Conservation (phyloP, 1,140 invertebrate species). For the Bursaphelenchus mucronatus region DNA sequence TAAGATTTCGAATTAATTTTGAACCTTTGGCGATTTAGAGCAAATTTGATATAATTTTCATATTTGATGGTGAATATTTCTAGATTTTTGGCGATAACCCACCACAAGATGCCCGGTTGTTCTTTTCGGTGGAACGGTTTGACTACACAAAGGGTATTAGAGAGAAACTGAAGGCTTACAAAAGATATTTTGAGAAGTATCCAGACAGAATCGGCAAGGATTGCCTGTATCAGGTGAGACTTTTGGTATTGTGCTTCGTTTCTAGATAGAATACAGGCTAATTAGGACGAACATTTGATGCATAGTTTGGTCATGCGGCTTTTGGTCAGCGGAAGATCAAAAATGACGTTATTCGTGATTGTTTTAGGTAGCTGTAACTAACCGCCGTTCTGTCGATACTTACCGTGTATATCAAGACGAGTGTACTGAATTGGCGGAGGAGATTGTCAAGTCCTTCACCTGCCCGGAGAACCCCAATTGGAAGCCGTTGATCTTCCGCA, state of each 20-base stretch:
- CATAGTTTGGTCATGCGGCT: too few species aligned
- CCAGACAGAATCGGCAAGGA: slow-evolving; percentile 58
- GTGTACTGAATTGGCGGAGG: slow-evolving; percentile 51
- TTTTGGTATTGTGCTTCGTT: background rate
- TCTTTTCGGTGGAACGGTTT: slow-evolving; percentile 60
- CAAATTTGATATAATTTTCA: slow-evolving; percentile 22
- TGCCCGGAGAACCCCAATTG: slow-evolving; percentile 44
- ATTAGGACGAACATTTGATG: too few species aligned
- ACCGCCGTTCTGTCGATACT: slow-evolving; percentile 56
- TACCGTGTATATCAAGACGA: slow-evolving; percentile 60
- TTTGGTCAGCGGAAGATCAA: too few species aligned
- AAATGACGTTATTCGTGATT: too few species aligned
- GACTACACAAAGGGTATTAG: slow-evolving; percentile 60
- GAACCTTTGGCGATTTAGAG: too few species aligned
- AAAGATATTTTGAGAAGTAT: slow-evolving; percentile 54
- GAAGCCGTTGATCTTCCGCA: slow-evolving; percentile 58
- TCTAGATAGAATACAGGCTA: background rate
- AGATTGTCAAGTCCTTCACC: slow-evolving; percentile 48
- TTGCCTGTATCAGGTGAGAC: slow-evolving; percentile 50
- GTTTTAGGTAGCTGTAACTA: slow-evolving; percentile 55
- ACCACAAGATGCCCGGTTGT: slow-evolving; percentile 49
- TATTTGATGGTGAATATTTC: slow-evolving; percentile 18
- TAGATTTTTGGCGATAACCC: slow-evolving; percentile 52
- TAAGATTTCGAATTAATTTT: slow-evolving; percentile 21
- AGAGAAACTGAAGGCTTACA: slow-evolving; percentile 55